These are phyloP conservation scores for Paramuricea clavata DNA, from an alignment of 92 coral and sea anemone genomes.

Conservation along the genomic window DNA sequence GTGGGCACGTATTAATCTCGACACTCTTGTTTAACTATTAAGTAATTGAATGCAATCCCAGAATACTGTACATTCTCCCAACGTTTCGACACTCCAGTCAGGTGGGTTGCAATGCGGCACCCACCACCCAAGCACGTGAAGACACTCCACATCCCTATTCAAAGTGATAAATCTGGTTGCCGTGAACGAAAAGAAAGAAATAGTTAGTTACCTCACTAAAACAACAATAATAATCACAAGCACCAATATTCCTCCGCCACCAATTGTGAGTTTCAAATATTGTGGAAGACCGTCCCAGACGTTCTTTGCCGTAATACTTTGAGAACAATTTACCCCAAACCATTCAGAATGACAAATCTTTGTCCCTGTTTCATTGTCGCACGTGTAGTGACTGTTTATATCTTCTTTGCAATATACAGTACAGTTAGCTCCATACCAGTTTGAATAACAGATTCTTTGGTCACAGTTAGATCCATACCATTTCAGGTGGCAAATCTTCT, in stretches of 20 bases:
- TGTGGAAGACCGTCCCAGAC: constrained; percentile 39
- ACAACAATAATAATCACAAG: background rate
- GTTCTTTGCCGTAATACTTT: constrained; percentile 51
- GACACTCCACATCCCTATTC: too few species aligned
- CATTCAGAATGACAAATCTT: constrained; percentile 76
- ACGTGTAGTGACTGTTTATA: background rate
- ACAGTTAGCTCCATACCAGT: background rate
- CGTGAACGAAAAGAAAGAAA: background rate
- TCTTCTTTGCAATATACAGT: background rate
- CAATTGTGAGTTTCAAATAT: background rate
- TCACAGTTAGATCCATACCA: constrained; percentile 9
- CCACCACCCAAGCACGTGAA: too few species aligned
- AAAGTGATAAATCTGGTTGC: too few species aligned
- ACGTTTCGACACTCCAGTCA: background rate
- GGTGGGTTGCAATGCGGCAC: too few species aligned
- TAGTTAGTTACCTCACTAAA: background rate
- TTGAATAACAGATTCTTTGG: background rate
- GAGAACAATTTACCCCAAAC: constrained; percentile 84
- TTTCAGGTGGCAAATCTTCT: background rate
- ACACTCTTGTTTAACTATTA: too few species aligned
- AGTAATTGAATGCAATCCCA: too few species aligned
- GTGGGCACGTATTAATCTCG: too few species aligned
- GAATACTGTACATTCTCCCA: too few species aligned
- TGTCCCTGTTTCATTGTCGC: constrained; percentile 2
- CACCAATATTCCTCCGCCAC: background rate